Conservation (phyloP, 1,140 invertebrate species). For the Drosophila ogumai region DNA sequence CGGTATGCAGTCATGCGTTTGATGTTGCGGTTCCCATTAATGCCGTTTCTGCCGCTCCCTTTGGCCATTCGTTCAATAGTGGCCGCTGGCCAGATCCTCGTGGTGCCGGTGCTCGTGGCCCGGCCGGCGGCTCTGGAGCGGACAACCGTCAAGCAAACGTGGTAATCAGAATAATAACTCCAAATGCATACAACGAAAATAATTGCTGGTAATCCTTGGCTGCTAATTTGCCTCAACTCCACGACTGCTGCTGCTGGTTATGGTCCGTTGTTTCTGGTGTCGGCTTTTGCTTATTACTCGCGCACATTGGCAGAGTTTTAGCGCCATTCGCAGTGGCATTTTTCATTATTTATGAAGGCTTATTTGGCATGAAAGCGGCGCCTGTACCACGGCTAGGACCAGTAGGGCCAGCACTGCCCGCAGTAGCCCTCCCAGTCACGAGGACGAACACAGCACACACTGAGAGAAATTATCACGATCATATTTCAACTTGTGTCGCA, state of each 20-base stretch:
- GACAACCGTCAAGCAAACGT: constrained; percentile 62
- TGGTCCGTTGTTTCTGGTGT: constrained; percentile 33
- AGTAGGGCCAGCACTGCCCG: not conserved
- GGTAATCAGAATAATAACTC: constrained; percentile 78
- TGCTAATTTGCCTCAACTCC: constrained; percentile 70
- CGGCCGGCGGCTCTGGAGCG: constrained; percentile 3
- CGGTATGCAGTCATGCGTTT: constrained; percentile 71
- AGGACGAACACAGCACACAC: not conserved
- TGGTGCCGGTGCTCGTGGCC: not conserved
- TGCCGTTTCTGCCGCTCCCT: constrained; percentile 15
- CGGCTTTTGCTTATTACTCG: constrained; percentile 55
- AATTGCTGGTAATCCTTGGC: constrained; percentile 79
- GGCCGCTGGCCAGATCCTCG: constrained; percentile 2
- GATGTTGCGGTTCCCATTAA: constrained; percentile 39
- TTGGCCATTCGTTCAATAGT: constrained; percentile 13
- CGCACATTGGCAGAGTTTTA: constrained; percentile 41
- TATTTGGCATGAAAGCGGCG: constrained; percentile 67
- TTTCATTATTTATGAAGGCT: constrained; percentile 79
- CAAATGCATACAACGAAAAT: constrained; percentile 80
- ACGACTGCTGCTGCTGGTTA: constrained; percentile 20
- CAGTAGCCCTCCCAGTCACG: not conserved
- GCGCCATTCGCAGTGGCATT: constrained; percentile 48
- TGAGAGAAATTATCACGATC: not conserved
- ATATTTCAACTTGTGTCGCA: not conserved
- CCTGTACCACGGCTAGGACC: constrained; percentile 1